Evolutionary conservation across 2,888 invertebrate species (phyloP).

Genomic region (Orthonychiurus folsomi): DNA sequence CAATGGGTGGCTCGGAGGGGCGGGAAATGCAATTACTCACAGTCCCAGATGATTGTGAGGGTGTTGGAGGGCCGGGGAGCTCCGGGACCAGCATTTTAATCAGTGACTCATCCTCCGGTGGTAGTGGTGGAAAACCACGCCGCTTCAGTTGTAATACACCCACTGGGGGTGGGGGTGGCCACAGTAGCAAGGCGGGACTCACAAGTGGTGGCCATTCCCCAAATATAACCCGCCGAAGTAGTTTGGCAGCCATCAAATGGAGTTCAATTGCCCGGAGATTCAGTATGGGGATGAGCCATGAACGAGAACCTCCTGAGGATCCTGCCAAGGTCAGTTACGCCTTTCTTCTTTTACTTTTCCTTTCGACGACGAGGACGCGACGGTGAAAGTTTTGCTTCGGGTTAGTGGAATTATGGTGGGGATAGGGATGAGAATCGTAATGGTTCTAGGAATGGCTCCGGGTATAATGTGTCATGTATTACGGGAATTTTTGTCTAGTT

Average conservation of each 20-base stretch:
- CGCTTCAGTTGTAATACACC: slow-evolving; percentile 36
- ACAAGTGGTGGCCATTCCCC: slow-evolving; percentile 30
- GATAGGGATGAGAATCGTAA: background rate
- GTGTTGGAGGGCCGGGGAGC: background rate
- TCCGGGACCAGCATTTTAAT: background rate
- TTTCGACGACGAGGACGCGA: no score
- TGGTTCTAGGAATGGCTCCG: no score
- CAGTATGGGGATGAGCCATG: slow-evolving; percentile 39
- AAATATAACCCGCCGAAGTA: slow-evolving; percentile 32
- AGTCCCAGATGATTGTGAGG: slow-evolving; percentile 19
- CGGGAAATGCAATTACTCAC: slow-evolving; percentile 24
- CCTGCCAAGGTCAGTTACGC: slow-evolving; percentile 34
- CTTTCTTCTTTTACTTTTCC: background rate
- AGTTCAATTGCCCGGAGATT: slow-evolving; percentile 38
- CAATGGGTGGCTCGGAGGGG: slow-evolving; percentile 10
- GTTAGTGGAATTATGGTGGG: no score
- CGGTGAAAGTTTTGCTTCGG: no score
- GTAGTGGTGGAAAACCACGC: slow-evolving; percentile 21
- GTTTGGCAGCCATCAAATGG: slow-evolving; percentile 40
- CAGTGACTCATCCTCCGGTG: slow-evolving; percentile 4
- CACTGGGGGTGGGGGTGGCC: slow-evolving; percentile 21
- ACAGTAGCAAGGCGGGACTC: slow-evolving; percentile 10
- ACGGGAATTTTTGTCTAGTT: no score
- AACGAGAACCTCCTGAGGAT: slow-evolving; percentile 38
- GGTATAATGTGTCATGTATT: no score